These are phyloP conservation scores for Scaeva pyrastri DNA, from an alignment of 2,888 invertebrate species.

Conservation along the genomic window DNA sequence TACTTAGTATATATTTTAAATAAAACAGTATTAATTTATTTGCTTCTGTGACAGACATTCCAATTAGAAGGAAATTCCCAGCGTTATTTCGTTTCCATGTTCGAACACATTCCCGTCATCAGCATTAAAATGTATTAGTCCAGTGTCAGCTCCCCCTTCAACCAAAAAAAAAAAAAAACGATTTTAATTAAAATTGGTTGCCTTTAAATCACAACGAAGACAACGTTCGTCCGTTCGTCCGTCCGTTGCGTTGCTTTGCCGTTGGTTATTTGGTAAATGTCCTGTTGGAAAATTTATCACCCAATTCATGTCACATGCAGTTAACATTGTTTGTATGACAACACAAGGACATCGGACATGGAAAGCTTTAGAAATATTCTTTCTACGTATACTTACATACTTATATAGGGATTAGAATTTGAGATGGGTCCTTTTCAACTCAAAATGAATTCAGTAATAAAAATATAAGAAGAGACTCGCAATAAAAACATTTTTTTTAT, in stretches of 20 bases:
- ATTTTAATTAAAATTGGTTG: constrained; percentile 62
- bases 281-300: constrained; percentile 56
- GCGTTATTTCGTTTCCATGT: neutral
- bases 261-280: constrained; percentile 22
- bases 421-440: constrained; percentile 15
- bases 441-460: constrained; percentile 2
- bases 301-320: constrained; percentile 51
- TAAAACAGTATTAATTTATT: constrained; percentile 15
- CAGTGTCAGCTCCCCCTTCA: too few species aligned
- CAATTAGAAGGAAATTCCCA: constrained; percentile 14
- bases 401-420: constrained; percentile 20
- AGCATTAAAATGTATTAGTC: neutral
- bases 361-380: constrained; percentile 12
- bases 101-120: too few species aligned
- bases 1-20: neutral
- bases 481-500: neutral
- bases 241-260: too few species aligned
- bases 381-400: neutral
- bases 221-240: constrained; percentile 27
- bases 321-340: constrained; percentile 9
- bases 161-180: constrained; percentile 22
- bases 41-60: constrained; percentile 4
- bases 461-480: neutral
- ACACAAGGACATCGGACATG: neutral
- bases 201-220: constrained; percentile 61